Evolutionary conservation across 2,888 invertebrate species (phyloP).

Genomic region (Saturnia japonica): DNA sequence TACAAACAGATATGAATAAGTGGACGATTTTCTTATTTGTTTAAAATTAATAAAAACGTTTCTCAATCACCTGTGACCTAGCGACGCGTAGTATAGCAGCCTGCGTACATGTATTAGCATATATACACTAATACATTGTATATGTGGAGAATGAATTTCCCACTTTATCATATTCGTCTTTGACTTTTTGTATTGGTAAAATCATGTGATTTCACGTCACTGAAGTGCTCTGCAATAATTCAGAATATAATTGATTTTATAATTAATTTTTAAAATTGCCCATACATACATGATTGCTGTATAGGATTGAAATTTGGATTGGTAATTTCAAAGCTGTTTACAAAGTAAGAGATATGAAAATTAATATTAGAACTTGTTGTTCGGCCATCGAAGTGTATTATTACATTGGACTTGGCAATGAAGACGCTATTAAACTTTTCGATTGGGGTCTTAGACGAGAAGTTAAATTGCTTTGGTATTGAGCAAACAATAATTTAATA

Average conservation of each 20-base stretch:
- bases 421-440: slow-evolving; percentile 13
- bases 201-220: too few species aligned
- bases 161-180: too few species aligned
- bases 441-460: slow-evolving; percentile 5
- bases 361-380: background rate
- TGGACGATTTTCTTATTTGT: too few species aligned
- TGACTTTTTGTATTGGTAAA: too few species aligned
- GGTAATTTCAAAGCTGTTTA: background rate
- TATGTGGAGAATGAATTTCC: too few species aligned
- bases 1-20: too few species aligned
- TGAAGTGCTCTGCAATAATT: background rate
- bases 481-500: slow-evolving; percentile 3
- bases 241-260: too few species aligned
- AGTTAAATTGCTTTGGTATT: slow-evolving; percentile 7
- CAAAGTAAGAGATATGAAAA: slow-evolving; percentile 5
- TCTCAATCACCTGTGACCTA: too few species aligned
- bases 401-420: background rate
- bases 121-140: too few species aligned
- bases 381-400: background rate
- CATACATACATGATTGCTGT: background rate
- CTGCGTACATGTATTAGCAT: background rate
- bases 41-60: too few species aligned
- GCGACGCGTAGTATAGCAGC: too few species aligned
- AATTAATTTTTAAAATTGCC: too few species aligned
- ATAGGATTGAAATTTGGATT: background rate